Evolutionary conservation across 2,113 vertebrate genomes (phyloP).

Genomic region (Scalopus aquaticus): DNA sequence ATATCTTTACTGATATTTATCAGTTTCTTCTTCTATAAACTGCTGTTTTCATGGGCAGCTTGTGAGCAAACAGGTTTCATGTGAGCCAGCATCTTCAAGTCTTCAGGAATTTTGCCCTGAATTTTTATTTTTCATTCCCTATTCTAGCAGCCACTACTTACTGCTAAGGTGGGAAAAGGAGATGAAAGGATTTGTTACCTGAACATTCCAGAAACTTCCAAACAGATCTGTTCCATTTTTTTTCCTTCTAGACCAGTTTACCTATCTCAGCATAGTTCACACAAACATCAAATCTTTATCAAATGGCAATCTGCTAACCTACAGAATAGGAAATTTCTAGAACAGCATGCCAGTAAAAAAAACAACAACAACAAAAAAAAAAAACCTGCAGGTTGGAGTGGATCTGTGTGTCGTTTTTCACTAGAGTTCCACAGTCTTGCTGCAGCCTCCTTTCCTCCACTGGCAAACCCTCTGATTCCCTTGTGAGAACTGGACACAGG

Average conservation of each 20-base stretch:
- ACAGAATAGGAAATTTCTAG: not conserved
- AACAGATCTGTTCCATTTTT: not conserved
- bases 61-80: not conserved
- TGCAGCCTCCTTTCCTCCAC: accelerated
- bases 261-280: not conserved
- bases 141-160: not conserved
- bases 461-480: not conserved
- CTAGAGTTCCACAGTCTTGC: accelerated
- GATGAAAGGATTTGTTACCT: constrained; percentile 45
- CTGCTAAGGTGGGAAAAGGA: constrained; percentile 14
- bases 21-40: not conserved
- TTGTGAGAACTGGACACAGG: not conserved
- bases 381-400: not conserved
- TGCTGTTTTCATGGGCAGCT: not conserved
- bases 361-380: no score
- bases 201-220: constrained; percentile 46
- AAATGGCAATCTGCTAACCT: not conserved
- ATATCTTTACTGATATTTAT: not conserved
- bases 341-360: not conserved
- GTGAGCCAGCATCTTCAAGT: not conserved
- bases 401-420: not conserved
- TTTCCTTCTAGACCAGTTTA: constrained; percentile 15
- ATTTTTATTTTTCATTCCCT: not conserved
- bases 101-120: not conserved
- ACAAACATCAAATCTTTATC: not conserved